Evolutionary conservation across 2,888 invertebrate species (phyloP).

Genomic region (Acanthopleura granulata): DNA sequence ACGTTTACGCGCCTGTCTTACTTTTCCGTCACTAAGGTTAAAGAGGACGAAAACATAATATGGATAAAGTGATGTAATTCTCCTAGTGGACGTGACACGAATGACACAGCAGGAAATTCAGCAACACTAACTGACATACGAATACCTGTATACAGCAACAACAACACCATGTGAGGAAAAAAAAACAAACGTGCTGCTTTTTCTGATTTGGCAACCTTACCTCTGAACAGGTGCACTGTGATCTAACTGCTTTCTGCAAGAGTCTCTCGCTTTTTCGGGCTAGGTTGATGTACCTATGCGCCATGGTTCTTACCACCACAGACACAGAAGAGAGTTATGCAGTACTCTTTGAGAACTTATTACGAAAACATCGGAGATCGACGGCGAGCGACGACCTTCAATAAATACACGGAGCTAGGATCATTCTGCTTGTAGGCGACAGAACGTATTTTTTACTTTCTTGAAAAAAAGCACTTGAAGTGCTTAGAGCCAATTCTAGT

Average conservation of each 20-base stretch:
- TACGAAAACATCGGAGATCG: conserved; percentile 10
- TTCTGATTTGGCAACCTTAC: conserved; percentile 16
- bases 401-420: background rate
- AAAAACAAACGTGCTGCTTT: too few relatives aligned
- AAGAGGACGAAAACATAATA: too few relatives aligned
- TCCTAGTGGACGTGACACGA: too few relatives aligned
- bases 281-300: conserved; percentile 36
- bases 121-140: conserved; percentile 1
- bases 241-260: conserved; percentile 33
- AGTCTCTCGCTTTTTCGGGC: conserved; percentile 40
- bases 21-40: too few relatives aligned
- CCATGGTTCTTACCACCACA: conserved; percentile 30
- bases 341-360: background rate
- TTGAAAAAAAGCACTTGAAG: too few relatives aligned
- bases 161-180: too few relatives aligned
- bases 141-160: background rate
- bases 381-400: conserved; percentile 10
- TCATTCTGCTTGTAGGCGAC: too few relatives aligned
- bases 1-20: too few relatives aligned
- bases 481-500: too few relatives aligned
- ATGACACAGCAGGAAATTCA: background rate
- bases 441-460: too few relatives aligned
- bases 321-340: too few relatives aligned
- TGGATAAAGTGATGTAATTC: too few relatives aligned
- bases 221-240: conserved; percentile 29